phyloP scores from a whole-genome alignment of 2,113 vertebrate genomes.

The Nibea coibor region DNA sequence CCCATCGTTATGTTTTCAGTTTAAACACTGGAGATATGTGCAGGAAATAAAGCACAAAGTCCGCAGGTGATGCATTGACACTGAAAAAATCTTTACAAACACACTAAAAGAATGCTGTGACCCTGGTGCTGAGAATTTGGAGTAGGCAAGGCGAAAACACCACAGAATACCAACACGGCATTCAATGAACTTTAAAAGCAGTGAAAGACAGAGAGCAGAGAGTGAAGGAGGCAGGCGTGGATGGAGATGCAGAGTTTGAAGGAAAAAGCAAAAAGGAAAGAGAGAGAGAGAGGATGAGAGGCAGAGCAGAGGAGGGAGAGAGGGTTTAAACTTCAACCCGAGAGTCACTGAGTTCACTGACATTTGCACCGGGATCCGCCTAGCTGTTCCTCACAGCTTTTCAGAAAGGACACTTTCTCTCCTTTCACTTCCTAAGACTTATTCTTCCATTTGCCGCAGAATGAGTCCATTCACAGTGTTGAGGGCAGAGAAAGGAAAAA shows the following conservation, averaged over 20 bases:
- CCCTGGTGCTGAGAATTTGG: slow-evolving; percentile 53
- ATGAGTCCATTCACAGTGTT: slow-evolving; percentile 62
- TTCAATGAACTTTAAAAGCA: slow-evolving; percentile 72
- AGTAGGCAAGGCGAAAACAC: slow-evolving; percentile 41
- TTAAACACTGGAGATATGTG: slow-evolving; percentile 38
- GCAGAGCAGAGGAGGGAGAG: slow-evolving; percentile 45
- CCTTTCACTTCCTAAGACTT: slow-evolving; percentile 60
- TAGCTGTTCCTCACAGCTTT: slow-evolving; percentile 65
- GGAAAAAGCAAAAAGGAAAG: slow-evolving; percentile 20
- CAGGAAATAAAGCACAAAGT: slow-evolving; percentile 18
- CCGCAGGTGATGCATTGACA: slow-evolving; percentile 37
- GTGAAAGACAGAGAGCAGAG: slow-evolving; percentile 39
- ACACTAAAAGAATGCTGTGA: slow-evolving; percentile 49
- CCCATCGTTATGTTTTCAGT: slow-evolving; percentile 6
- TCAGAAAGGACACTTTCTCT: slow-evolving; percentile 60
- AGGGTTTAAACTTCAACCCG: slow-evolving; percentile 74
- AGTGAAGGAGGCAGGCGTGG: slow-evolving; percentile 48
- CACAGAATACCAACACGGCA: slow-evolving; percentile 65
- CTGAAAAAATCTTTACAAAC: slow-evolving; percentile 30
- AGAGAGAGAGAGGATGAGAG: slow-evolving; percentile 31
- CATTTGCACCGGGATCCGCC: slow-evolving; percentile 78
- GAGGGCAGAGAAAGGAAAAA: slow-evolving; percentile 28
- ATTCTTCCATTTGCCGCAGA: slow-evolving; percentile 63
- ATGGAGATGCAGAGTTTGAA: slow-evolving; percentile 47
- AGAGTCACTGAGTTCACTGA: slow-evolving; percentile 80